Percentiles rank a stretch among this genome's conserved stretches.
phyloP scores from a whole-genome alignment of 2,113 vertebrate genomes.

The Notechis scutatus region DNA sequence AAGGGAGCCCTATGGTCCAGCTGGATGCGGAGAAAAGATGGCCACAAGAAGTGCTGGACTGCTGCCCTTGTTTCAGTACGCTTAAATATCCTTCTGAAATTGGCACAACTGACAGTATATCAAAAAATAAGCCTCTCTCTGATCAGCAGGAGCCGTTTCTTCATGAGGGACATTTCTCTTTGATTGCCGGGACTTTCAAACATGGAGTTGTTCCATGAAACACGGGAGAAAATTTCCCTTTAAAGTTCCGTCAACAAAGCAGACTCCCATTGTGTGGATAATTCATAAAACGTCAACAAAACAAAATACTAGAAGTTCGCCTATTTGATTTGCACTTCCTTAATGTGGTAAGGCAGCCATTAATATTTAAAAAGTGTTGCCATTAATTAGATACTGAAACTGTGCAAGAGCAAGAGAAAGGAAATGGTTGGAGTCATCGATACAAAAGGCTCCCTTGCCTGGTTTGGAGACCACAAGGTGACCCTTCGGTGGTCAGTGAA shows the following conservation, averaged over 20 bases:
- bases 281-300: constrained; percentile 39
- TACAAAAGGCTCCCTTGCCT: background rate
- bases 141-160: constrained; percentile 51
- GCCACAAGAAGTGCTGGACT: background rate
- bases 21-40: background rate
- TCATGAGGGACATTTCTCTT: constrained; percentile 51
- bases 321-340: constrained; percentile 52
- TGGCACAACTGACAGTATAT: constrained; percentile 39
- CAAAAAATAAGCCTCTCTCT: constrained; percentile 46
- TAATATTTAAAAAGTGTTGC: constrained; percentile 48
- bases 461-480: background rate
- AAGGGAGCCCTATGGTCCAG: background rate
- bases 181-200: constrained; percentile 62
- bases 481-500: rapidly evolving
- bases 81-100: constrained; percentile 37
- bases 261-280: constrained; percentile 50
- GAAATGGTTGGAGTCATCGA: background rate
- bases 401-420: background rate
- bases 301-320: constrained; percentile 39
- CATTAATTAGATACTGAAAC: constrained; percentile 39
- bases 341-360: constrained; percentile 39
- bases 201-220: constrained; percentile 37
- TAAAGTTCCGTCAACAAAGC: constrained; percentile 35
- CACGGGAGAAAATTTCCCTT: background rate
- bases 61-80: background rate